A percentile compares a stretch with the other conserved stretches of the same genome.
phyloP scores from a whole-genome alignment of 2,113 vertebrate genomes.

The Dicaeum eximium region DNA sequence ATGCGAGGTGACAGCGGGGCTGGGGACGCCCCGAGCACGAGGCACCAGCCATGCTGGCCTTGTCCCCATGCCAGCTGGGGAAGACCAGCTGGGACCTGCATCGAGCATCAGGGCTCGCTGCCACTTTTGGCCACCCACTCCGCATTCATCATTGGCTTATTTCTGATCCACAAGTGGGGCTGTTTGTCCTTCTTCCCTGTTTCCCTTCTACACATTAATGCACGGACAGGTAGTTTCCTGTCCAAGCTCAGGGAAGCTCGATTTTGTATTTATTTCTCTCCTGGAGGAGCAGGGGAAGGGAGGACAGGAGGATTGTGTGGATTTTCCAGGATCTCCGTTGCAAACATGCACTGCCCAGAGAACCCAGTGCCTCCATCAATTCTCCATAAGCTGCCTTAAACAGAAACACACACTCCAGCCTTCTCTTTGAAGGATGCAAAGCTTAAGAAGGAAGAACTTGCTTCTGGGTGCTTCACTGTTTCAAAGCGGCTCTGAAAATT shows the following conservation, averaged over 20 bases:
- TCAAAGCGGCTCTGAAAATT: background rate
- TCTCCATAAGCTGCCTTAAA: background rate
- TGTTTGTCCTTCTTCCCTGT: background rate
- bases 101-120: background rate
- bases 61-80: background rate
- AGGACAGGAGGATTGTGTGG: background rate
- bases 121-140: background rate
- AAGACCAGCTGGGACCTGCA: background rate
- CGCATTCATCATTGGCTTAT: background rate
- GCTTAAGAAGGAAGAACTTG: background rate
- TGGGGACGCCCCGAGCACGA: background rate
- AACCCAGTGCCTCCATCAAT: background rate
- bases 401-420: background rate
- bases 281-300: background rate
- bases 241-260: background rate
- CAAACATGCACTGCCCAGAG: background rate
- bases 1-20: constrained; percentile 1
- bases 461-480: background rate
- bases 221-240: background rate
- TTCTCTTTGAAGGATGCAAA: background rate
- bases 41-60: background rate
- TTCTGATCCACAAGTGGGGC: background rate
- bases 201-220: background rate
- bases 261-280: background rate
- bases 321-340: background rate